These are phyloP conservation scores for Orchestia grillus DNA, from an alignment of 1,140 invertebrate genomes.

Conservation along the genomic window DNA sequence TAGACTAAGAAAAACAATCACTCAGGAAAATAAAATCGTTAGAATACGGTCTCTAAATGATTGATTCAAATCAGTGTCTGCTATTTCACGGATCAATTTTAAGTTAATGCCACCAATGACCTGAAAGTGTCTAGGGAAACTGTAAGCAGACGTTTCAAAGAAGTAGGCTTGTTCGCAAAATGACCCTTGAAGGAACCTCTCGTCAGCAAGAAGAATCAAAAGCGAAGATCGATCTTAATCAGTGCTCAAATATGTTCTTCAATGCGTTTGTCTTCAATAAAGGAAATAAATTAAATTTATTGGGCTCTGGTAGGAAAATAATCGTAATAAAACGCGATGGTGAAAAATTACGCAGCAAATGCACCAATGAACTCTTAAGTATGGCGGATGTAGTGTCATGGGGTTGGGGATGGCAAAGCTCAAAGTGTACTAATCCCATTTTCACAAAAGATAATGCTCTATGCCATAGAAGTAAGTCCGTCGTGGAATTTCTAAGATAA, in stretches of 20 bases:
- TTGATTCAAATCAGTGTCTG: background rate
- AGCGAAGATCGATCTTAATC: background rate
- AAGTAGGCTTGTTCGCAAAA: background rate
- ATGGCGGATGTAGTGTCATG: background rate
- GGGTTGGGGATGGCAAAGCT: background rate
- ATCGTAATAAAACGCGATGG: background rate
- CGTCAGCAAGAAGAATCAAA: background rate
- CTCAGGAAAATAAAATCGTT: background rate
- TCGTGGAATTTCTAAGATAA: background rate
- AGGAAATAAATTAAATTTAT: background rate
- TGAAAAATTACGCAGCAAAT: background rate
- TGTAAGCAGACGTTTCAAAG: background rate
- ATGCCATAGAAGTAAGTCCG: background rate
- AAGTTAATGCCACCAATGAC: background rate
- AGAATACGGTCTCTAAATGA: background rate
- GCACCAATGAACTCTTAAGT: background rate
- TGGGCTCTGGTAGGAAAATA: background rate
- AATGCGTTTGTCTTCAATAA: too few species aligned
- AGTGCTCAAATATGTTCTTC: background rate
- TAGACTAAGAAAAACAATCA: background rate
- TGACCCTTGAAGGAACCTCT: background rate
- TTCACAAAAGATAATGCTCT: background rate
- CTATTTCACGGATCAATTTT: background rate
- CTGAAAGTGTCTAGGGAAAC: background rate
- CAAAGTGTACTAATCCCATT: background rate